Base-by-base conservation (phyloP, 2,797 vertebrate species). In the Orientallactaga sibirica region DNA sequence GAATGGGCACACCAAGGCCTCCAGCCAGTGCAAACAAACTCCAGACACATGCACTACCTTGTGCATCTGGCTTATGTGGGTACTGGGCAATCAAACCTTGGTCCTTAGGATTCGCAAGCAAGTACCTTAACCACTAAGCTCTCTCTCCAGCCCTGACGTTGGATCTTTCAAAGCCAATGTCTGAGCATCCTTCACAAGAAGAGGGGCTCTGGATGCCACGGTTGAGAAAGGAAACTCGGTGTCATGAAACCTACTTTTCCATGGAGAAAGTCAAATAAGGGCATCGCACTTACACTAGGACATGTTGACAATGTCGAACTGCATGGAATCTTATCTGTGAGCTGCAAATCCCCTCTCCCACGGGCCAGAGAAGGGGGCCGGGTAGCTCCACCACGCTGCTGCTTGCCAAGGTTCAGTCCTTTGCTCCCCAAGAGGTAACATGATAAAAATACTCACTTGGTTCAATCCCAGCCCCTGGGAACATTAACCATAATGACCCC, bases 301-400 rank as follows among this genome's bases (percentile, higher is more conserved):
- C 10, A 37, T 87, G 92, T 8, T 96, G 95, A 96, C 96, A 96
- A 27, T 29, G 70, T 88, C 85, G 90, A 95, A 96, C 88, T 88
- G 15, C 55, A 12, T 20, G 5, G 5, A 92, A 79, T 94, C 88
- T 97, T 97, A 97, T 95, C 96, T 95, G 41, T 67, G 16, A 94
- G 86, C 93, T 93, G 92, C 61, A 92, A 95, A 96, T 95, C 92
- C 85, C 83, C 88, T 96, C 79, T 55, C 74, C 93, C 86, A 33
- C 3, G 7, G 5, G 88, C 79, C 94, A 79, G 61, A 73, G 73
- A 64, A 86, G 52, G 79, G 83, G n/a, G 29, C 25, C 20, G 12
- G 19, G 80, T 77, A n/a, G 33, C 29, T 70, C 37, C 37, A 37
- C 37, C 37, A 41, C 18, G 5, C 52, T 1, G 24, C 18, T 43